Percentiles rank a stretch among this genome's conserved stretches.
These are phyloP conservation scores for Drosophila nigricruria DNA, from an alignment of 2,888 invertebrate species.

Conservation along the genomic window DNA sequence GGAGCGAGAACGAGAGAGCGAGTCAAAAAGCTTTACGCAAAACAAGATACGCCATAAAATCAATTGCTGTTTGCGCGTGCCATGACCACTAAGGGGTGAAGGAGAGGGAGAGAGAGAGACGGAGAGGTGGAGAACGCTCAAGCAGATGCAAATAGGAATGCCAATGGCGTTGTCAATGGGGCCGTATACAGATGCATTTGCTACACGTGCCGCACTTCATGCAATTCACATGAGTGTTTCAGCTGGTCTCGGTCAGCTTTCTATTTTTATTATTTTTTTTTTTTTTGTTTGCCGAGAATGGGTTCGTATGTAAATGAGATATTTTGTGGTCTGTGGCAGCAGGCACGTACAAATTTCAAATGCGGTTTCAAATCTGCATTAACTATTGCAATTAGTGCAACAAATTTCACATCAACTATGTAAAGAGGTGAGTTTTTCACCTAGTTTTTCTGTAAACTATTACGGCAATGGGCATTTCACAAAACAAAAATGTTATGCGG, in stretches of 20 bases:
- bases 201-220: constrained; percentile 73
- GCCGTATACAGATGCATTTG: constrained; percentile 25
- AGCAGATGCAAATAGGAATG: constrained; percentile 14
- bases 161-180: constrained; percentile 6
- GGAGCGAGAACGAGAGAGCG: constrained; percentile 27
- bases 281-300: constrained; percentile 5
- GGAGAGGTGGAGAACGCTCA: not conserved
- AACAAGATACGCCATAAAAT: constrained; percentile 65
- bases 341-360: constrained; percentile 19
- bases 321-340: constrained; percentile 45
- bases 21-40: constrained; percentile 41
- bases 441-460: constrained; percentile 65
- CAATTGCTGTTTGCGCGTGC: constrained; percentile 67
- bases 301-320: constrained; percentile 75
- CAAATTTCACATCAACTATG: constrained; percentile 79
- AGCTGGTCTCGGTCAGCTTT: constrained; percentile 54
- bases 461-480: constrained; percentile 47
- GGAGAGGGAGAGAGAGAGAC: not conserved
- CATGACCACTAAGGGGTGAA: constrained; percentile 24
- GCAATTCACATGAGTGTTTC: constrained; percentile 74
- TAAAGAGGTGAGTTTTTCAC: constrained; percentile 75
- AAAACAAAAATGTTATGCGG: too few species aligned
- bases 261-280: not conserved
- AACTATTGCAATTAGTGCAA: constrained; percentile 80
- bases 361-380: constrained; percentile 81